Evolutionary conservation across 2,113 vertebrate genomes (phyloP).

Genomic region (Oryzias celebensis): DNA sequence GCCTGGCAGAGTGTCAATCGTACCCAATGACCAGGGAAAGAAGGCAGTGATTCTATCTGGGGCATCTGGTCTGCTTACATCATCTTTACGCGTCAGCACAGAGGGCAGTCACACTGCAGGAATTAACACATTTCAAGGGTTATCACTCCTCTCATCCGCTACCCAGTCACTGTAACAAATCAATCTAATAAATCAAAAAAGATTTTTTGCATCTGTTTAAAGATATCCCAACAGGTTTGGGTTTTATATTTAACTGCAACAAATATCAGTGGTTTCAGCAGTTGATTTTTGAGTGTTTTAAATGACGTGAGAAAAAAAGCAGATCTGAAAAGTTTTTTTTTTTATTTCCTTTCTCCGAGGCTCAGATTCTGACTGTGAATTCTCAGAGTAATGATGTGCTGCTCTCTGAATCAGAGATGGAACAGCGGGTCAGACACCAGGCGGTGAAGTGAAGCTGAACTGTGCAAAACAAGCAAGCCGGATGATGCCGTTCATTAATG

Average conservation of each 20-base stretch:
- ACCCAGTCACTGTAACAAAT: no score
- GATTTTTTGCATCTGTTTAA: no score
- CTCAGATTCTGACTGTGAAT: slow-evolving; percentile 2
- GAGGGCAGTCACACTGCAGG: slow-evolving; percentile 32
- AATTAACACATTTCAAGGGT: slow-evolving; percentile 49
- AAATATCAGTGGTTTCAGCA: no score
- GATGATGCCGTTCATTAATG: slow-evolving; percentile 59
- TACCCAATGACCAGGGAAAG: slow-evolving; percentile 9
- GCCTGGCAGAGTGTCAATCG: slow-evolving; percentile 26
- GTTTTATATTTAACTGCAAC: no score
- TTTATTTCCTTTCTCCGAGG: not conserved
- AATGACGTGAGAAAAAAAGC: not conserved
- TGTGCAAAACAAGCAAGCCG: slow-evolving; percentile 49
- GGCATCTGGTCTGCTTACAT: slow-evolving; percentile 33
- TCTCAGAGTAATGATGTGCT: slow-evolving; percentile 29
- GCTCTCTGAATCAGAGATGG: slow-evolving; percentile 43
- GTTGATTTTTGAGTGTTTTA: not conserved
- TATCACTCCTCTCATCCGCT: not conserved
- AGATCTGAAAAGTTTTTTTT: not conserved
- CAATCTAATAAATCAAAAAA: no score
- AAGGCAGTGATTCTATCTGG: slow-evolving; percentile 30
- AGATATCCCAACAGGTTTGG: no score
- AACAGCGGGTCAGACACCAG: slow-evolving; percentile 50
- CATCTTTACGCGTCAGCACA: slow-evolving; percentile 38
- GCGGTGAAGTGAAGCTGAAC: slow-evolving; percentile 43